These are phyloP conservation scores for Meandrina meandrites DNA, from an alignment of 92 coral and sea anemone genomes.

Conservation along the genomic window DNA sequence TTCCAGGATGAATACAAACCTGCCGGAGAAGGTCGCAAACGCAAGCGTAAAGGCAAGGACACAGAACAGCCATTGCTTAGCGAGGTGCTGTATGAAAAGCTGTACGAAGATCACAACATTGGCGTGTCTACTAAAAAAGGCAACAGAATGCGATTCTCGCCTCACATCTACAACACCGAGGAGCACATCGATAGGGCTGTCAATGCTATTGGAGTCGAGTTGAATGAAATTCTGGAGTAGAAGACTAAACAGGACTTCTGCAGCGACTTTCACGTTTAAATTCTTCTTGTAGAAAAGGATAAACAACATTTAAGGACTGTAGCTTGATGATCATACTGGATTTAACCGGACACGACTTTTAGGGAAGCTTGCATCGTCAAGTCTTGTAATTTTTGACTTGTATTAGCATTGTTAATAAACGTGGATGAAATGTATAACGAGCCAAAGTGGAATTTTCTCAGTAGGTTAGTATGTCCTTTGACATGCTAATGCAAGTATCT, in stretches of 20 bases:
- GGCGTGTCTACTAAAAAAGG: slow-evolving; percentile 61
- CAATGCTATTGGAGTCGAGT: slow-evolving; percentile 20
- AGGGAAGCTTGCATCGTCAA: not conserved
- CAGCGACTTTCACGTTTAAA: not conserved
- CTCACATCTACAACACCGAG: slow-evolving; percentile 62
- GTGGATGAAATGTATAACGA: not conserved
- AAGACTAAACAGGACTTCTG: not conserved
- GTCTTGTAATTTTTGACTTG: not conserved
- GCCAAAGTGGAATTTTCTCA: not conserved
- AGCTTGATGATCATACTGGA: not conserved
- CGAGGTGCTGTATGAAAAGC: slow-evolving; percentile 20
- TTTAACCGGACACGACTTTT: not conserved
- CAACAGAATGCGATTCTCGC: slow-evolving; percentile 52
- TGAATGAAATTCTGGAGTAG: not conserved
- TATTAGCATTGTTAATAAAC: not conserved
- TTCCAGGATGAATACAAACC: slow-evolving; percentile 18
- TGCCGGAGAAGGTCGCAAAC: not conserved
- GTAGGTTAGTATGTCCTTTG: too few relatives aligned
- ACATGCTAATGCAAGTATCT: too few relatives aligned
- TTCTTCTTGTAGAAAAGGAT: not conserved
- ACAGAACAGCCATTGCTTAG: not conserved
- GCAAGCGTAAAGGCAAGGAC: not conserved
- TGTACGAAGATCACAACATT: slow-evolving; percentile 56
- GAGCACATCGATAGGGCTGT: slow-evolving; percentile 55
- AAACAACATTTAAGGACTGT: not conserved